Evolutionary conservation across 1,140 invertebrate species (phyloP).

Genomic region (Heliconius hermathena): DNA sequence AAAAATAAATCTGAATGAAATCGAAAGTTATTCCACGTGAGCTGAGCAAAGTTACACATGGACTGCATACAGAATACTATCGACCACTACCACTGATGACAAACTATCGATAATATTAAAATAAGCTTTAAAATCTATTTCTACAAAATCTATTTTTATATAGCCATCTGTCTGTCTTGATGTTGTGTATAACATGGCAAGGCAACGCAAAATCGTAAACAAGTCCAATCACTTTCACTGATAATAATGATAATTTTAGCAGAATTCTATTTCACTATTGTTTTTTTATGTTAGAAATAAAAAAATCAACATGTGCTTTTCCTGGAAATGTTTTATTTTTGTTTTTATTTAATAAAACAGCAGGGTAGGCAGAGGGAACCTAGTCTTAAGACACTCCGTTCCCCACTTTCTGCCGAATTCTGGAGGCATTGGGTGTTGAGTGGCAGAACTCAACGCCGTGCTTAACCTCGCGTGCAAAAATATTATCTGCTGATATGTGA

Average conservation of each 20-base stretch:
- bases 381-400: too few species aligned
- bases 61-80: background rate
- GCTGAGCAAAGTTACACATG: background rate
- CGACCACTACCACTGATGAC: background rate
- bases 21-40: background rate
- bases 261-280: background rate
- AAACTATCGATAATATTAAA: background rate
- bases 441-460: too few species aligned
- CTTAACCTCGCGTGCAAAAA: too few species aligned
- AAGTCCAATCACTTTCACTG: slow-evolving; percentile 29
- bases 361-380: too few species aligned
- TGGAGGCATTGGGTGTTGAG: too few species aligned
- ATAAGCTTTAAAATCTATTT: background rate
- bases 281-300: too few species aligned
- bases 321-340: too few species aligned
- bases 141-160: background rate
- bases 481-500: background rate
- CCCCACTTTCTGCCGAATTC: too few species aligned
- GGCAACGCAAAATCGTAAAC: slow-evolving; percentile 23
- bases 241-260: background rate
- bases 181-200: background rate
- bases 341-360: too few species aligned
- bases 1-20: background rate
- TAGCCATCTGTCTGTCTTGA: background rate
- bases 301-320: too few species aligned